Percentiles rank a stretch among this genome's conserved stretches.
Conservation (phyloP, 2,888 invertebrate species). For the Mythimna lalbum region DNA sequence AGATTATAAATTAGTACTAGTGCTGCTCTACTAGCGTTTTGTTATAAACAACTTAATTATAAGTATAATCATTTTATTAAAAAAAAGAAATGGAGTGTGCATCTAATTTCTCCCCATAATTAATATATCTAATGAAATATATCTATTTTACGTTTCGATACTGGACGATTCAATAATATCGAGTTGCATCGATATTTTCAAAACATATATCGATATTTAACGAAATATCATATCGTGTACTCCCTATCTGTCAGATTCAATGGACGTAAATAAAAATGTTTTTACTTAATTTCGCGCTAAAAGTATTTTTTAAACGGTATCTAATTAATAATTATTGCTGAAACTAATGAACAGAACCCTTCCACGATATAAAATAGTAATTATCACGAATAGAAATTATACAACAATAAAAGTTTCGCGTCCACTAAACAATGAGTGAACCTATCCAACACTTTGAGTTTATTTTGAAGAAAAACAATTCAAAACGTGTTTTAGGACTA, state of each 20-base stretch:
- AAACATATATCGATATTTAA: too few relatives aligned
- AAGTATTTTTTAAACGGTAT: slow-evolving; percentile 6
- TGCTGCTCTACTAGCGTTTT: too few relatives aligned
- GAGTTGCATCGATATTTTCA: too few relatives aligned
- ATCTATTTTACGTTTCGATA: too few relatives aligned
- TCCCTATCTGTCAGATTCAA: slow-evolving; percentile 17
- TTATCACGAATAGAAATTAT: not conserved
- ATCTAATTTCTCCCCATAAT: too few relatives aligned
- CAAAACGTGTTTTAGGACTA: slow-evolving; percentile 60
- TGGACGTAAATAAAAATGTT: slow-evolving; percentile 39
- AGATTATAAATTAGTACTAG: too few relatives aligned
- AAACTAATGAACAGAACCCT: not conserved
- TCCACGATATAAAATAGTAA: not conserved
- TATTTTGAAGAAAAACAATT: slow-evolving; percentile 65
- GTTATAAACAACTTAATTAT: too few relatives aligned
- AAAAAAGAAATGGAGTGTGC: too few relatives aligned
- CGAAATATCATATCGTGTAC: too few relatives aligned
- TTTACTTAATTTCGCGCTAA: slow-evolving; percentile 38
- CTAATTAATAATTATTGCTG: not conserved
- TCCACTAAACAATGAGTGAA: slow-evolving; percentile 46
- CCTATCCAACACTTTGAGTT: slow-evolving; percentile 68
- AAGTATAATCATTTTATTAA: too few relatives aligned
- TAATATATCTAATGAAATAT: too few relatives aligned
- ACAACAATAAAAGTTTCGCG: not conserved
- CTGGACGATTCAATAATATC: too few relatives aligned